Base-by-base conservation (phyloP, 2,888 invertebrate species). In the Achlya flavicornis region DNA sequence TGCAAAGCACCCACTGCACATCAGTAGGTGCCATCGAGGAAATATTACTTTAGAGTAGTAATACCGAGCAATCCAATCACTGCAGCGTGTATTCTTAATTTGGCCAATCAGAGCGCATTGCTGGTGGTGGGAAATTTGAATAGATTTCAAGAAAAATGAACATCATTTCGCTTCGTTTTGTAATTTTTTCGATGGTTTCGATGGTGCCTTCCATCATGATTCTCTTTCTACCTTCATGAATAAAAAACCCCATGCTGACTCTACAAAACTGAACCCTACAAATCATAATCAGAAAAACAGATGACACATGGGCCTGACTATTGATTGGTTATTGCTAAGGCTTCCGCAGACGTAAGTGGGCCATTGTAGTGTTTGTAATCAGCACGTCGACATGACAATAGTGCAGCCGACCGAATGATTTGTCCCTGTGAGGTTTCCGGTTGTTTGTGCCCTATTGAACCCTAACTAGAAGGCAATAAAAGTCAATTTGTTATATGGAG, bases 261-360 rank as follows among this genome's bases (percentile, higher is more conserved):
- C 43, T 6, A 46, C 7, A 46, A 46, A 46, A n/a, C 14, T 35
- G 35, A 38, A 46, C 46, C n/a, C 48, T 48, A 48, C 7, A 48
- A 48, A 48, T 48, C 19, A 19, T 53, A 53, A 53, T 53, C 53
- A 8, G 53, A 53, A 53, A 48, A 53, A 53, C n/a, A 19, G 53
- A 53, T 53, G 53, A 53, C 53, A 53, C 43, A 61, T 35, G 61
- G 26, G n/a, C 62, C 58, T 58, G 62, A 62, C 62, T 64, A 68
- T 65, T 64, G 66, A 63, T 68, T 61, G 61, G 43, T 60, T 32
- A 48, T 63, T 62, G 59, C 19, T 66, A 53, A 38, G 68, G 68
- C 66, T 68, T 68, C 68, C 62, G 61, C 68, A 68, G 64, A 65
- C 62, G 66, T 66, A 66, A 63, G 62, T 64, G 38, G 66, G 61